A percentile compares a stretch with the other conserved stretches of the same genome.
Evolutionary conservation across 2,888 invertebrate genomes (phyloP).

Genomic region (Limulus polyphemus): DNA sequence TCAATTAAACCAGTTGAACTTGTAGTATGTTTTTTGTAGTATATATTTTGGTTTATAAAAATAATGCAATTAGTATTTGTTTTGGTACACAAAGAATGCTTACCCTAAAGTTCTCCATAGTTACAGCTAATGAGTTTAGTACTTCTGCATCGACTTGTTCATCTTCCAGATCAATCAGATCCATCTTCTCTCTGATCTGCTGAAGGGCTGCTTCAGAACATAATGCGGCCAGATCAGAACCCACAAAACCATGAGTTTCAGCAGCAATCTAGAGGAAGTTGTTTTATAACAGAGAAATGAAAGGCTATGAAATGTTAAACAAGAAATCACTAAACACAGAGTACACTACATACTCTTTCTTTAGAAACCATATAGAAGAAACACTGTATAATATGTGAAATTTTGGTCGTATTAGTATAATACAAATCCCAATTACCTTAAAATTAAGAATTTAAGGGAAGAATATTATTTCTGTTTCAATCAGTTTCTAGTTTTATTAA

Average conservation of each 20-base stretch:
- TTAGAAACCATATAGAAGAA: too few relatives aligned
- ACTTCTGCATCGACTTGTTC: slow-evolving; percentile 98
- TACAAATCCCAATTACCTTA: too few relatives aligned
- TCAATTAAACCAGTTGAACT: too few relatives aligned
- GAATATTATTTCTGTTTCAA: too few relatives aligned
- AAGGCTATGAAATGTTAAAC: slow-evolving; percentile 5
- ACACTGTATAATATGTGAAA: too few relatives aligned
- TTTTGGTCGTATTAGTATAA: too few relatives aligned
- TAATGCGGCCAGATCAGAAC: slow-evolving; percentile 93
- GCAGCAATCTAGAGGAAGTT: slow-evolving; percentile 58
- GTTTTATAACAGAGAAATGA: neutral
- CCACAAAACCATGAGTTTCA: slow-evolving; percentile 97
- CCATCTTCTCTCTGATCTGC: slow-evolving; percentile 99
- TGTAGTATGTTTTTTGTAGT: too few relatives aligned
- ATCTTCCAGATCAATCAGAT: slow-evolving; percentile 95
- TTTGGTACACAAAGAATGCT: slow-evolving; percentile 29
- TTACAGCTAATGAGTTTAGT: slow-evolving; percentile 87
- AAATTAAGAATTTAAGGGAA: too few relatives aligned
- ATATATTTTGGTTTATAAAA: too few relatives aligned
- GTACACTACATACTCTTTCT: too few relatives aligned
- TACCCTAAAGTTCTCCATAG: slow-evolving; percentile 95
- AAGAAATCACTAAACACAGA: neutral
- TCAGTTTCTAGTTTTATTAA: too few relatives aligned
- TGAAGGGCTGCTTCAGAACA: slow-evolving; percentile 98
- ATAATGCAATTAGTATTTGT: too few relatives aligned